These are phyloP conservation scores for Drosophila nasuta DNA, from an alignment of 1,140 invertebrate species.

Conservation along the genomic window DNA sequence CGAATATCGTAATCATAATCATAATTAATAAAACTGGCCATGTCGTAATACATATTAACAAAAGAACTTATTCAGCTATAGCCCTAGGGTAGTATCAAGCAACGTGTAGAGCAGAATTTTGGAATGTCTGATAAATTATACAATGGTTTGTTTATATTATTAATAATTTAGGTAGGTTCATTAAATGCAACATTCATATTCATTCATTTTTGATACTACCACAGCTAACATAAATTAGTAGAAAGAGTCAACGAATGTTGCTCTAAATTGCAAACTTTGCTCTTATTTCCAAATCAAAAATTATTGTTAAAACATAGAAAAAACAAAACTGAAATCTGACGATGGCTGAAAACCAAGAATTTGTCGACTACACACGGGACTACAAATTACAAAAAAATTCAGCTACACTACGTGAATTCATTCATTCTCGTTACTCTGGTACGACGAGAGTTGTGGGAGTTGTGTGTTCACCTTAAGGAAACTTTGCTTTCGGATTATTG, in stretches of 20 bases:
- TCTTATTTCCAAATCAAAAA: constrained; percentile 16
- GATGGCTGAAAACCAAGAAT: constrained; percentile 41
- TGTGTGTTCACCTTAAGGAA: constrained; percentile 42
- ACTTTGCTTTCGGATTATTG: constrained; percentile 63
- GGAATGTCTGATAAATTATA: constrained; percentile 20
- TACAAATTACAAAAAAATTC: constrained; percentile 56
- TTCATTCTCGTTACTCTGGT: not conserved
- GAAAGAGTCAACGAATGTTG: not conserved
- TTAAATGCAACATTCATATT: constrained; percentile 12
- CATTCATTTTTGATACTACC: constrained; percentile 1
- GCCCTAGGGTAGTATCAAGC: not conserved
- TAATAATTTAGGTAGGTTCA: constrained; percentile 5
- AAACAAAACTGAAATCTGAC: constrained; percentile 55
- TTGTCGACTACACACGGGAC: not conserved
- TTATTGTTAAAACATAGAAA: constrained; percentile 17
- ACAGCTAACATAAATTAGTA: constrained; percentile 4
- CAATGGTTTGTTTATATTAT: constrained; percentile 1
- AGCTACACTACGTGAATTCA: constrained; percentile 70
- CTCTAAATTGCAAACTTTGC: not conserved
- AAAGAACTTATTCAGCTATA: constrained; percentile 6
- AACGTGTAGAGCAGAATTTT: not conserved
- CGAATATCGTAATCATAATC: constrained; percentile 14
- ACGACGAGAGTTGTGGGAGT: constrained; percentile 5
- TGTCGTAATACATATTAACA: constrained; percentile 5
- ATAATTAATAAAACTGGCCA: constrained; percentile 35